Evolutionary conservation across 2,797 vertebrate genomes (phyloP).

Genomic region (Cetoscarus ocellatus): DNA sequence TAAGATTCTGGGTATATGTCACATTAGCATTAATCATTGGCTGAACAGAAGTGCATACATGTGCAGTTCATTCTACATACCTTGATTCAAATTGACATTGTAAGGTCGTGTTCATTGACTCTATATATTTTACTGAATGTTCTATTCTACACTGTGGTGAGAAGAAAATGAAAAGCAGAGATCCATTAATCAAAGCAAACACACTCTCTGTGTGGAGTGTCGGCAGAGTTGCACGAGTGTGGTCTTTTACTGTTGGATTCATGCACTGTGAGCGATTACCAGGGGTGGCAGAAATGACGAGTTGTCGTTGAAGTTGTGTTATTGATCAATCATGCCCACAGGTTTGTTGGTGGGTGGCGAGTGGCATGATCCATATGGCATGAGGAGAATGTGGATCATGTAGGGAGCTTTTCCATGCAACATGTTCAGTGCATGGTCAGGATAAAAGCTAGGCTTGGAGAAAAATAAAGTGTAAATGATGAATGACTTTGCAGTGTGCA

Average conservation of each 20-base stretch:
- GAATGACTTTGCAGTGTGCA: conserved; percentile 7
- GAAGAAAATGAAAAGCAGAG: conserved; percentile 50
- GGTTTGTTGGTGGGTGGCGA: conserved; percentile 30
- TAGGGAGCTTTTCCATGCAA: conserved; percentile 11
- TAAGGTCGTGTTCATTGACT: conserved; percentile 7
- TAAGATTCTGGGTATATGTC: conserved; percentile 33
- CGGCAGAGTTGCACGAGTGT: conserved; percentile 32
- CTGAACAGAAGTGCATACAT: conserved; percentile 25
- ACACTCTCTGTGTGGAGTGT: conserved; percentile 1
- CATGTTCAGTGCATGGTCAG: conserved; percentile 16
- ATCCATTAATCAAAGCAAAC: conserved; percentile 55
- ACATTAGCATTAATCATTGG: conserved; percentile 52
- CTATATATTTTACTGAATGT: conserved; percentile 4
- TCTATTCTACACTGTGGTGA: conserved; percentile 10
- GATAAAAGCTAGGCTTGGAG: neutral
- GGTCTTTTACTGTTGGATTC: conserved; percentile 35
- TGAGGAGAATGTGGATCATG: conserved; percentile 45
- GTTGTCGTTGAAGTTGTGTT: conserved; percentile 69
- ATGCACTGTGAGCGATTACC: conserved; percentile 66
- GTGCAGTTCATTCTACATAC: conserved; percentile 23
- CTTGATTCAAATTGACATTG: conserved; percentile 21
- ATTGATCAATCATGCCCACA: conserved; percentile 78
- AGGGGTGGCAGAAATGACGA: conserved; percentile 64
- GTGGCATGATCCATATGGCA: conserved; percentile 48
- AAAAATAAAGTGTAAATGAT: conserved; percentile 13